Base-by-base conservation (phyloP, 2,888 invertebrate genomes). In the Argyra leucocephala region DNA sequence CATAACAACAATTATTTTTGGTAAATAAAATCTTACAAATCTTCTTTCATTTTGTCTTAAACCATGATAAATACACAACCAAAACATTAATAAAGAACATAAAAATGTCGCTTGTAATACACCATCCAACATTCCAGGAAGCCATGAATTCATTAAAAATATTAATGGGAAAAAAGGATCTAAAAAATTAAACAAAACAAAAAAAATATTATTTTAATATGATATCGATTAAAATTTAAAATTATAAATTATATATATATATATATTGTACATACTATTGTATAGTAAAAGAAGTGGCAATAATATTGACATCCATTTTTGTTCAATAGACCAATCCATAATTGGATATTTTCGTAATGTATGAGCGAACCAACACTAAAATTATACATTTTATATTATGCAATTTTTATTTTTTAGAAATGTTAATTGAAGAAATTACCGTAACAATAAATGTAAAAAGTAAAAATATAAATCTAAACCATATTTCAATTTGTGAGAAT, bases 281-380 rank as follows among this genome's bases (percentile, higher is more conserved):
- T 95, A 96, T 22, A 96, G 84, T 70, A 97, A 82, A 15, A 97
- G 82, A 24, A 95, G 81, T 1, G 96, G 95, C 71, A 97, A 81
- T 65, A 97, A 82, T 57, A 92, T 81, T 0, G 93, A 90, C 78
- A 96, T 86, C 97, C 97, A 98, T 78, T 92, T 94, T 77, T 98
- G 97, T 79, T 98, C 98, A 73, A 96, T 93, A 63, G 96, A 94
- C 97, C 96, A 98, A 78, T 96, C 95, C 72, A 88, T 86, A 60
- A 93, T 83, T 0, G 91, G 87, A 80, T 93, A 97, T 76, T 90
- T 91, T 71, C 93, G 83, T 70, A 98, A 81, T 0, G 90, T 87
- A 79, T 94, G 91, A 57, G 91, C 91, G 79, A 94, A 96, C 90
- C 94, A 93, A 76, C 93, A 93, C 97, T 97, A 81, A 69, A 72